These are phyloP conservation scores for Oryzias javanicus DNA, from an alignment of 2,113 vertebrate species.

Conservation along the genomic window DNA sequence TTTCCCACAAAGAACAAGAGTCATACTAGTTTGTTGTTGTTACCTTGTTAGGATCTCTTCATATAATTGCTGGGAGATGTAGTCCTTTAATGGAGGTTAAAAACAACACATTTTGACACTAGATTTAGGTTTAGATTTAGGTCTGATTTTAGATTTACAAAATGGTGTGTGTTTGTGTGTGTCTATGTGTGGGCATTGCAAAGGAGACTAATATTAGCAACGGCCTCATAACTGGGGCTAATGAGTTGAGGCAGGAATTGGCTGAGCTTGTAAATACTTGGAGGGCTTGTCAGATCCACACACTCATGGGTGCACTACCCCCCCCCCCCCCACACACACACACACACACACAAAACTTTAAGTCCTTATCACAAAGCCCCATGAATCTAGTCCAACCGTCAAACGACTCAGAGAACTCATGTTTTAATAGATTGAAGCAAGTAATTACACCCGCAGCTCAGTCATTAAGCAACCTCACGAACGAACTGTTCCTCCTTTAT, in stretches of 20 bases:
- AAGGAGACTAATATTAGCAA: slow-evolving; percentile 75
- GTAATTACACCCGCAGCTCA: slow-evolving; percentile 33
- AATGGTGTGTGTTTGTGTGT: slow-evolving; percentile 7
- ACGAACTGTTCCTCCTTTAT: slow-evolving; percentile 15
- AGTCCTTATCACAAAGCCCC: slow-evolving; percentile 47
- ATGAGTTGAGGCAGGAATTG: slow-evolving; percentile 74
- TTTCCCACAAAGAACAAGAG: too few relatives aligned
- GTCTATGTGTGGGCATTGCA: slow-evolving; percentile 36
- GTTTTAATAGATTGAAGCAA: slow-evolving; percentile 41
- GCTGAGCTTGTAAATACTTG: slow-evolving; percentile 76
- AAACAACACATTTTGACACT: too few relatives aligned
- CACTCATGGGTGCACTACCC: slow-evolving; percentile 9
- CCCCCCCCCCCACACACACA: slow-evolving; percentile 23
- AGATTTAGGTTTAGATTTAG: too few relatives aligned
- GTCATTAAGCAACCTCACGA: slow-evolving; percentile 29
- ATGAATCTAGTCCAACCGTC: slow-evolving; percentile 45
- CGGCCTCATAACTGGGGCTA: slow-evolving; percentile 68
- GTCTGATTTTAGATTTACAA: too few relatives aligned
- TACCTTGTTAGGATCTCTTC: too few relatives aligned
- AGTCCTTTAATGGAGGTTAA: too few relatives aligned
- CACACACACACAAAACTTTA: slow-evolving; percentile 33
- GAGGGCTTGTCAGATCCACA: slow-evolving; percentile 62
- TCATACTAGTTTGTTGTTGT: too few relatives aligned
- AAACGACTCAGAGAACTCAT: slow-evolving; percentile 38
- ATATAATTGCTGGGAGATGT: too few relatives aligned